Evolutionary conservation across 2,888 invertebrate species (phyloP), one percentile per base, ranked within the genome.

Genomic region (Campopleginae sp.): DNA sequence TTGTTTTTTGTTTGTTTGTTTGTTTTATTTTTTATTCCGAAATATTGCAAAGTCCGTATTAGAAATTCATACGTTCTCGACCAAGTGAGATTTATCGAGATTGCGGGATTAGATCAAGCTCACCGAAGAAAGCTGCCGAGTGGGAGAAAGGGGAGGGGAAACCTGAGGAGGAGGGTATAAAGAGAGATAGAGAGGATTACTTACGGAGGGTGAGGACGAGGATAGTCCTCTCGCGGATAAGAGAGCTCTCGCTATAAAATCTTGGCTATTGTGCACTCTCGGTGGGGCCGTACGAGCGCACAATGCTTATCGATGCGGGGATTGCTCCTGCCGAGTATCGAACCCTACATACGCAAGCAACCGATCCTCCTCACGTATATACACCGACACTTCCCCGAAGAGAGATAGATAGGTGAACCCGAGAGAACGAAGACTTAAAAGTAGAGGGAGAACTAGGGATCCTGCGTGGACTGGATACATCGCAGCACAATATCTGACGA

Each of bases 251-350:
- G 85, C 85, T 86, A 87, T 86, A 89, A 89, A 89, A 89, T 89
- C 89, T 89, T 88, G 88, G 83, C 89, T 87, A 89, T 89, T 89
- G 89, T 89, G 84, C 76, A 66, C 82, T 79, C 78, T 63, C 68
- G 71, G 71, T 66, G 54, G 79, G 42, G 75, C 58, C 44, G 80
- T 83, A 70, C 72, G 51, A 72, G 82, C 76, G 85, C 84, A 88
- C 88, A 89, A 89, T 88, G 89, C 87, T 89, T 89, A 89, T 89
- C 89, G 88, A 89, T 87, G 82, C 76, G 84, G 87, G 87, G 89
- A 89, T 89, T 89, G 88, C 86, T 86, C 81, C 87, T 86, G 82
- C 86, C 88, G 79, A 82, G 83, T 85, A 82, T 87, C 80, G 82
- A 87, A 87, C 84, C 80, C 19, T 65, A 51, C 46, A 38, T 61